Percentiles rank a stretch among this genome's conserved stretches.
Conservation (phyloP, 2,888 invertebrate genomes). For the Eumerus sabulonum region DNA sequence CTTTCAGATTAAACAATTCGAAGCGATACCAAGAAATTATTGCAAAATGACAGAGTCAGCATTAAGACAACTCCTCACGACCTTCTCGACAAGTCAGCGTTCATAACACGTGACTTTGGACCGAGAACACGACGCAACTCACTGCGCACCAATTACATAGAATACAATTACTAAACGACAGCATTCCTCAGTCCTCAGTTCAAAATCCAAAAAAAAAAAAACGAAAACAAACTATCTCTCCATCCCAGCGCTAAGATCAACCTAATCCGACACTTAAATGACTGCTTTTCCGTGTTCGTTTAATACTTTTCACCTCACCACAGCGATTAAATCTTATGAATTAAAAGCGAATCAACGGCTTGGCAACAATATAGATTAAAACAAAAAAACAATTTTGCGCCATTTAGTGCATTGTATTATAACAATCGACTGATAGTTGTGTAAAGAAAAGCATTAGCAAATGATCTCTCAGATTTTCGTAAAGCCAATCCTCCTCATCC, state of each 20-base stretch:
- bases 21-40: constrained; percentile 12
- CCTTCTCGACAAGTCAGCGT: constrained; percentile 47
- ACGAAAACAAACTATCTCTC: constrained; percentile 1
- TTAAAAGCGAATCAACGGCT: constrained; percentile 10
- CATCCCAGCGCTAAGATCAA: not conserved
- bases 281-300: not conserved
- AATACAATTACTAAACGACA: constrained; percentile 13
- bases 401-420: constrained; percentile 56
- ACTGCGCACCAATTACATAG: not conserved
- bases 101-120: constrained; percentile 49
- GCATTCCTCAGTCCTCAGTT: constrained; percentile 58
- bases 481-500: constrained; percentile 60
- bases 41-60: constrained; percentile 49
- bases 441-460: constrained; percentile 51
- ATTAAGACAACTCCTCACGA: constrained; percentile 38
- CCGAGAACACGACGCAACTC: constrained; percentile 14
- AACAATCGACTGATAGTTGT: constrained; percentile 63
- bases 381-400: constrained; percentile 2
- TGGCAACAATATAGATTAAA: constrained; percentile 21
- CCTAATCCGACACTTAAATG: constrained; percentile 13
- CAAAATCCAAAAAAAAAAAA: constrained; percentile 21
- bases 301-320: not conserved
- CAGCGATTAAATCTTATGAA: constrained; percentile 37
- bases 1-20: constrained; percentile 24
- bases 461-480: constrained; percentile 66